These are phyloP conservation scores for Maniola hyperantus DNA, from an alignment of 2,888 invertebrate genomes.

Conservation along the genomic window DNA sequence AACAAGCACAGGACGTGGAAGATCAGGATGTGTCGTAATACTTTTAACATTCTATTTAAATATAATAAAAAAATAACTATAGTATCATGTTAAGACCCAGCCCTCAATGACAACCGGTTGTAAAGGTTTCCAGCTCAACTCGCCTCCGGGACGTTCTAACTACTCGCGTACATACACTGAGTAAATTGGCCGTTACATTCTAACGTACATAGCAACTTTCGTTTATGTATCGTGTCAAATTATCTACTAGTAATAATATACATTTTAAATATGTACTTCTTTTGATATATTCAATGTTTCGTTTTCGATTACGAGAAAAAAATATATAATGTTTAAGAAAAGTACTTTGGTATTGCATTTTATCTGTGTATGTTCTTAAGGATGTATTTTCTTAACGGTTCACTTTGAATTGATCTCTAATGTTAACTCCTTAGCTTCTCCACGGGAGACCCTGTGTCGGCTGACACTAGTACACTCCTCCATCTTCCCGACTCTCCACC, in stretches of 20 bases:
- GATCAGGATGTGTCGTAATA: slow-evolving; percentile 98
- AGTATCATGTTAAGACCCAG: slow-evolving; percentile 78
- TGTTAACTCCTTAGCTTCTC: slow-evolving; percentile 45
- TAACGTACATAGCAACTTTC: slow-evolving; percentile 45
- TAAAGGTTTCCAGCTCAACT: slow-evolving; percentile 50
- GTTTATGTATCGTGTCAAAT: slow-evolving; percentile 70
- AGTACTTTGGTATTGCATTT: slow-evolving; percentile 78
- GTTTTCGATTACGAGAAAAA: slow-evolving; percentile 69
- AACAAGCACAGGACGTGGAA: slow-evolving; percentile 95
- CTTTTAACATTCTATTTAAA: slow-evolving; percentile 69
- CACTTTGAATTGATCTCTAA: slow-evolving; percentile 59
- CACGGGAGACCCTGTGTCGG: slow-evolving; percentile 42
- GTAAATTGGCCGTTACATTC: slow-evolving; percentile 47
- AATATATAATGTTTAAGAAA: slow-evolving; percentile 70
- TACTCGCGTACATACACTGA: slow-evolving; percentile 37
- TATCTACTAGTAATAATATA: slow-evolving; percentile 67
- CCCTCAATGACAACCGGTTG: slow-evolving; percentile 71
- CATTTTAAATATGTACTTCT: slow-evolving; percentile 68
- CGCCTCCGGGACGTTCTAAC: slow-evolving; percentile 37
- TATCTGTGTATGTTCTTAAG: slow-evolving; percentile 69
- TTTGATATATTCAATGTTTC: slow-evolving; percentile 69
- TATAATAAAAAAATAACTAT: slow-evolving; percentile 77
- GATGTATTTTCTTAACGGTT: slow-evolving; percentile 64
- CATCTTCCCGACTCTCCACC: slow-evolving; percentile 57
- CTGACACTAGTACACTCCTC: slow-evolving; percentile 47